phyloP scores from a whole-genome alignment of 2,113 vertebrate species.

The Tor tambroides region DNA sequence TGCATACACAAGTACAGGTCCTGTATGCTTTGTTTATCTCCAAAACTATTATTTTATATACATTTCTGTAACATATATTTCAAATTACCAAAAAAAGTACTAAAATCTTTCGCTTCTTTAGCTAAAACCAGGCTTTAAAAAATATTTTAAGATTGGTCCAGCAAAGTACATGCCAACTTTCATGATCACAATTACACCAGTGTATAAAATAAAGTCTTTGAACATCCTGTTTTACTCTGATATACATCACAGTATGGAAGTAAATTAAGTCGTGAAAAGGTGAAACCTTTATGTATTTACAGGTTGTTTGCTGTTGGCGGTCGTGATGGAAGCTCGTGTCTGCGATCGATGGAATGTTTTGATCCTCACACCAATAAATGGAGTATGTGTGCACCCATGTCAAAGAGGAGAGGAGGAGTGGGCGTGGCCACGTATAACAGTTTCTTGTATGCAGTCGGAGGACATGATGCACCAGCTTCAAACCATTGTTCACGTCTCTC shows the following conservation, averaged over 20 bases:
- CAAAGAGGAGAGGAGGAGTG: slow-evolving; percentile 91
- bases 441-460: slow-evolving; percentile 91
- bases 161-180: neutral
- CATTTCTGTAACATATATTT: neutral
- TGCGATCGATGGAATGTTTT: slow-evolving; percentile 96
- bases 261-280: too few relatives aligned
- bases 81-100: neutral
- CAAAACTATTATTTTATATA: neutral
- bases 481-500: slow-evolving; percentile 92
- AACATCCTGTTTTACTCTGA: neutral
- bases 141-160: neutral
- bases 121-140: too few relatives aligned
- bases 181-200: neutral
- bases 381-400: slow-evolving; percentile 92
- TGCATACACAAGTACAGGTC: neutral
- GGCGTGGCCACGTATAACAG: slow-evolving; percentile 92
- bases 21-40: neutral
- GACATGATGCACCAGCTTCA: slow-evolving; percentile 93
- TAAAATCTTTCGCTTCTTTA: too few relatives aligned
- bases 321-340: slow-evolving; percentile 93
- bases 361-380: slow-evolving; percentile 98
- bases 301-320: slow-evolving; percentile 95
- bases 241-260: neutral
- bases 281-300: slow-evolving; percentile 39
- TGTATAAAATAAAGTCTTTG: too few relatives aligned